These are phyloP conservation scores for Octonoba sinensis DNA, from an alignment of 2,888 invertebrate species.

Conservation along the genomic window DNA sequence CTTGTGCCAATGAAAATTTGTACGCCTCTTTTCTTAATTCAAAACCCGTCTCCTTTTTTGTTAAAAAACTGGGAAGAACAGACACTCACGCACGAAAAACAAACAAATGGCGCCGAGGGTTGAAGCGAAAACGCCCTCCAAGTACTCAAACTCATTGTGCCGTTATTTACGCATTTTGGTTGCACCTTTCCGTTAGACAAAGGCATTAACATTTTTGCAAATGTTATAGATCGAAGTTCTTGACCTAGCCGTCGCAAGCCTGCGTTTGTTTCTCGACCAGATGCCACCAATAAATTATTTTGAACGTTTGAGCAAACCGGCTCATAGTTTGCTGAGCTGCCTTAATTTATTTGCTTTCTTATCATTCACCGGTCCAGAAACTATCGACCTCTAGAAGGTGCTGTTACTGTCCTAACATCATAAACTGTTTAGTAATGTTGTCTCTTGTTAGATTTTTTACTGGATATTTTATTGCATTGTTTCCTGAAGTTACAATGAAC, in stretches of 20 bases:
- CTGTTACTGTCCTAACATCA: background rate
- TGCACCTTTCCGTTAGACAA: conserved; percentile 21
- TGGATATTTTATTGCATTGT: too few relatives aligned
- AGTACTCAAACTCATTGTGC: too few relatives aligned
- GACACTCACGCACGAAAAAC: too few relatives aligned
- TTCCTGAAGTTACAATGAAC: too few relatives aligned
- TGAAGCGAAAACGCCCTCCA: too few relatives aligned
- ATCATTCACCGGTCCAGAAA: conserved; percentile 5
- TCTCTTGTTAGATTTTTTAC: too few relatives aligned
- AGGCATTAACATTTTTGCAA: conserved; percentile 33
- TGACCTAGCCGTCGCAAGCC: conserved; percentile 22
- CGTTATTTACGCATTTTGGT: background rate
- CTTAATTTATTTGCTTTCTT: conserved; percentile 31
- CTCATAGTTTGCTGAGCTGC: conserved; percentile 27
- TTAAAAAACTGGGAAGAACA: too few relatives aligned
- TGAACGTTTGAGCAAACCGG: conserved; percentile 3
- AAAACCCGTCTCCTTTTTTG: too few relatives aligned
- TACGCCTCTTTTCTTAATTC: too few relatives aligned
- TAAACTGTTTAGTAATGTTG: too few relatives aligned
- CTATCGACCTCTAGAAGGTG: conserved; percentile 2
- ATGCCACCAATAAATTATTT: conserved; percentile 29
- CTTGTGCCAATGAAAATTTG: too few relatives aligned
- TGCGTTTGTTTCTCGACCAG: conserved; percentile 17
- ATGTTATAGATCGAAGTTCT: conserved; percentile 17
- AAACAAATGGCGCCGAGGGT: too few relatives aligned